phyloP scores from a whole-genome alignment of 2,888 invertebrate species.

The Anoplius nigerrimus region DNA sequence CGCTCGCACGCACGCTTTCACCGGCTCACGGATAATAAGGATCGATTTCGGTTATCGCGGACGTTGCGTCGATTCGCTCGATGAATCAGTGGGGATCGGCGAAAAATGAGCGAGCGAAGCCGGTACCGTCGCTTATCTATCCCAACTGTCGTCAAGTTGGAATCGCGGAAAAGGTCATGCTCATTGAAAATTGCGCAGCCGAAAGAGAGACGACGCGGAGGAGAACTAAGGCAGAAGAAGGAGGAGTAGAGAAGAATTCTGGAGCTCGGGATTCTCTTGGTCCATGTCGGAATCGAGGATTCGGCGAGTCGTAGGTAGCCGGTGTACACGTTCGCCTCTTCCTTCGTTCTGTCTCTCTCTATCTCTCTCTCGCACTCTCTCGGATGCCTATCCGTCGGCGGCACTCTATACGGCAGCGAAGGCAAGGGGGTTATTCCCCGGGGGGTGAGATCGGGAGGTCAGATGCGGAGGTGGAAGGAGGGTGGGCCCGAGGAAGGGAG shows the following conservation, averaged over 20 bases:
- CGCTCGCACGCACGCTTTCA: neutral
- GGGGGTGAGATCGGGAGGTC: slow-evolving; percentile 55
- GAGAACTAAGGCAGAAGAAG: slow-evolving; percentile 13
- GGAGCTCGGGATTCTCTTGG: slow-evolving; percentile 40
- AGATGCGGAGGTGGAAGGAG: slow-evolving; percentile 44
- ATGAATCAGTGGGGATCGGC: too few relatives aligned
- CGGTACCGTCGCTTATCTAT: too few relatives aligned
- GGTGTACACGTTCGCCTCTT: slow-evolving; percentile 40
- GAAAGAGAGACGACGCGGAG: slow-evolving; percentile 3
- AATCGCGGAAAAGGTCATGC: neutral
- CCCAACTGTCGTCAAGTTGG: too few relatives aligned
- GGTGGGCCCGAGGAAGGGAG: slow-evolving; percentile 33
- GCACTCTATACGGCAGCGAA: slow-evolving; percentile 42
- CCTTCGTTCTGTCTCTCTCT: slow-evolving; percentile 26
- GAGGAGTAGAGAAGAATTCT: slow-evolving; percentile 31
- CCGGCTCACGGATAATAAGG: neutral
- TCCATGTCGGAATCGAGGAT: neutral
- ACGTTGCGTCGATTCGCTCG: too few relatives aligned
- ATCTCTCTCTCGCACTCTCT: slow-evolving; percentile 9
- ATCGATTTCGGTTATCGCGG: neutral
- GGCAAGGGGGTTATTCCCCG: slow-evolving; percentile 65
- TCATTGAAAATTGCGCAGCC: neutral
- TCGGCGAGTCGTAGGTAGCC: slow-evolving; percentile 44
- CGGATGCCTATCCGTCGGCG: slow-evolving; percentile 6
- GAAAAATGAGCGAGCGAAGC: too few relatives aligned